These are phyloP conservation scores for Proterorhinus semilunaris DNA, from an alignment of 2,113 vertebrate species.

Conservation along the genomic window DNA sequence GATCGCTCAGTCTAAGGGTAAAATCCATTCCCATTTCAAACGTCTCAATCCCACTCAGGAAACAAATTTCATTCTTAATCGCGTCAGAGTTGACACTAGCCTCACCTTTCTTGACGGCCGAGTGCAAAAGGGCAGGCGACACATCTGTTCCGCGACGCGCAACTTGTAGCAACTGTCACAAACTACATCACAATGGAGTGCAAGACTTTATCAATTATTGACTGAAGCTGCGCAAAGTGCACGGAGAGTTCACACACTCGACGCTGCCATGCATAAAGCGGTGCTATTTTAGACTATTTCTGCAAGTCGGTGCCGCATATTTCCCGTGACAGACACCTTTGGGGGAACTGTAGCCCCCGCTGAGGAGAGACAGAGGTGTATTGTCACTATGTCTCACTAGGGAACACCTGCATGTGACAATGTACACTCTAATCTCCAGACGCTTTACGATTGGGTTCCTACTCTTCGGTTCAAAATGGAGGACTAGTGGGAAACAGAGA, in stretches of 20 bases:
- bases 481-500: background rate
- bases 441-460: background rate
- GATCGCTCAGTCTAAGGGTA: background rate
- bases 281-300: constrained; percentile 35
- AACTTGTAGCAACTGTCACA: constrained; percentile 29
- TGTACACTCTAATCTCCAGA: constrained; percentile 24
- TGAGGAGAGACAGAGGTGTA: constrained; percentile 33
- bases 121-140: constrained; percentile 21
- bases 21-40: background rate
- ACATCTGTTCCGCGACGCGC: constrained; percentile 14
- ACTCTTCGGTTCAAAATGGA: background rate
- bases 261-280: constrained; percentile 29
- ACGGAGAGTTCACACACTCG: constrained; percentile 47
- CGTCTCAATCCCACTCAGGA: background rate
- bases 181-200: constrained; percentile 15
- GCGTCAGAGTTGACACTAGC: background rate
- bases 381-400: constrained; percentile 41
- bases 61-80: background rate
- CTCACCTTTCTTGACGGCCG: constrained; percentile 24
- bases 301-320: constrained; percentile 19
- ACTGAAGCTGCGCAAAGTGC: constrained; percentile 38
- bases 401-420: constrained; percentile 33
- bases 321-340: constrained; percentile 30
- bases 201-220: constrained; percentile 62
- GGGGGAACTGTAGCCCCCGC: constrained; percentile 21